Base-by-base conservation (phyloP, 2,113 vertebrate species). In the Syngnathoides biaculeatus region DNA sequence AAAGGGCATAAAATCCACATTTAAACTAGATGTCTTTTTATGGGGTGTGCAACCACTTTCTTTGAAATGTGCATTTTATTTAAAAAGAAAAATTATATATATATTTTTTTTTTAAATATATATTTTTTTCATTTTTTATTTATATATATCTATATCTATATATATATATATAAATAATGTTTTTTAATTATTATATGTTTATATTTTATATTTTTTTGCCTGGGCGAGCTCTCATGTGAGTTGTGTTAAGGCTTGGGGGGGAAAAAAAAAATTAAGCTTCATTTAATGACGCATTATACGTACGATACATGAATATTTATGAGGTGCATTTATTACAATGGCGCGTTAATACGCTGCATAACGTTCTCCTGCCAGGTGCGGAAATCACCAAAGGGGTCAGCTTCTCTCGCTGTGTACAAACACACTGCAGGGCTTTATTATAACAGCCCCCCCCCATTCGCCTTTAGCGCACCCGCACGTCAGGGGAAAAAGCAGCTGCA, bases 211-310 rank as follows among this genome's bases (percentile, higher is more conserved):
- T 57, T 57, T 27, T 57, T 24, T 27, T 24, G 20, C 19, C 40
- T 13, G 40, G 40, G 48, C 48, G 27, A 58, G 22, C 56, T 58
- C 15, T 60, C 26, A 30, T 62, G 39, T 20, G 14, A 3, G 12
- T 24, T 43, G 60, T 5, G 22, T n/a, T 0, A 8, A 8, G 6
- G 5, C 22, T 43, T 8, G 40, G 14, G 9, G 13, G n/a, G n/a
- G n/a, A n/a, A 24, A 42, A 43, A 62, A 43, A 14, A 42, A 14
- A 17, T 14, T 4, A 22, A 39, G 11, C 20, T 39, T n/a, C 20
- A 61, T 62, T 62, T 26, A 62, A 62, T 62, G 22, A 62, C 10
- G 7, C 60, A 43, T 62, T 43, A 42, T 62, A 62, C 3, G 39
- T 14, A 43, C 1, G 22, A 43, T 17, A 0, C 60, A 62, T 62